These are phyloP conservation scores for Vandiemenella viatica DNA, from an alignment of 2,888 invertebrate genomes.

Conservation along the genomic window DNA sequence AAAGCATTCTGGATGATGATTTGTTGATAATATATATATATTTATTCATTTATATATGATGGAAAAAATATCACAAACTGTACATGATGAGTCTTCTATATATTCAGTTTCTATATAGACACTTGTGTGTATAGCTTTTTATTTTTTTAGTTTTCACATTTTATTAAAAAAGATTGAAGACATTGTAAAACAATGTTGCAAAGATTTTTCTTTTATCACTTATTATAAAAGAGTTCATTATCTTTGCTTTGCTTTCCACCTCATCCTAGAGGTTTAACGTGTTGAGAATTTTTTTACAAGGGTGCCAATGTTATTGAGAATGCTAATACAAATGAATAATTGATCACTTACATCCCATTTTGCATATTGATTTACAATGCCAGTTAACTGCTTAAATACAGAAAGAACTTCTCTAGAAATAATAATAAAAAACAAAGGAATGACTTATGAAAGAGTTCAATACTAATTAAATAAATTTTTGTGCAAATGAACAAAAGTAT, in stretches of 20 bases:
- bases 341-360: too few species aligned
- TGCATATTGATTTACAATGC: too few species aligned
- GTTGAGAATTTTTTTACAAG: not conserved
- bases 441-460: too few species aligned
- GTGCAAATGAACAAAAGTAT: too few species aligned
- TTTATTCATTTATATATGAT: conserved; percentile 5
- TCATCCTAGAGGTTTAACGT: conserved; percentile 12
- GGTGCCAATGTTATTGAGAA: too few species aligned
- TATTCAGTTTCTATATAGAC: conserved; percentile 13
- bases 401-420: too few species aligned
- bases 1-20: conserved; percentile 15
- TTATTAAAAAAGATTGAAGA: conserved; percentile 10
- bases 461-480: too few species aligned
- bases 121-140: conserved; percentile 15
- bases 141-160: conserved; percentile 8
- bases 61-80: conserved; percentile 17
- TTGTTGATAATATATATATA: conserved; percentile 4
- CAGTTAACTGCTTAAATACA: too few species aligned
- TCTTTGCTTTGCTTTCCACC: conserved; percentile 9
- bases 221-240: not conserved
- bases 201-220: conserved; percentile 3
- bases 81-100: conserved; percentile 11
- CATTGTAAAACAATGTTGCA: conserved; percentile 11
- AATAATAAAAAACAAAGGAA: too few species aligned
- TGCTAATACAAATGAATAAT: too few species aligned